Conservation (phyloP, 2,888 invertebrate genomes). For the Rhagonycha lutea region DNA sequence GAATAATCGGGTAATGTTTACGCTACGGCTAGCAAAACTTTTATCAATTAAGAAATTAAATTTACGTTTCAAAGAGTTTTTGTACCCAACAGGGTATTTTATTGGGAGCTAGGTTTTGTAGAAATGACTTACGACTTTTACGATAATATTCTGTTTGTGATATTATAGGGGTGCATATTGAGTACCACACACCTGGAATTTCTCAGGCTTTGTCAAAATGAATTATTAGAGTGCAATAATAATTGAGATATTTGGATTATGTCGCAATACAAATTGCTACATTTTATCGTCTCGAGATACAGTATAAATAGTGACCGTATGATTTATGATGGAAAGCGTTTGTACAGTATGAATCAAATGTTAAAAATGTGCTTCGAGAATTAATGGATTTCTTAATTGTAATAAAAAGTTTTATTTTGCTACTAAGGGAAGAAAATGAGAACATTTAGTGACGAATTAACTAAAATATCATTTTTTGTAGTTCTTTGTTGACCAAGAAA, state of each 20-base stretch:
- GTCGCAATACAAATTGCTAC: slow-evolving; percentile 5
- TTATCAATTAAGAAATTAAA: neutral
- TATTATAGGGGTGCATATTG: neutral
- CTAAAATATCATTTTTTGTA: neutral
- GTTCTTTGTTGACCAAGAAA: neutral
- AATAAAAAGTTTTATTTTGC: neutral
- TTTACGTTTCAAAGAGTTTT: neutral
- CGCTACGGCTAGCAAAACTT: neutral
- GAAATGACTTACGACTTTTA: neutral
- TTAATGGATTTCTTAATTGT: neutral
- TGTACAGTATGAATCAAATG: neutral
- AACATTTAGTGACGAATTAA: neutral
- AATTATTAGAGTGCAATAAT: slow-evolving; percentile 9
- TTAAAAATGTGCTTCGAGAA: neutral
- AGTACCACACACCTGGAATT: slow-evolving; percentile 5
- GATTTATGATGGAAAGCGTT: neutral
- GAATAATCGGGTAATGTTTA: slow-evolving; percentile 11
- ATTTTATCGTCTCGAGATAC: neutral
- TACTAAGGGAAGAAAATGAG: neutral
- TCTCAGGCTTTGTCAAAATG: slow-evolving; percentile 16
- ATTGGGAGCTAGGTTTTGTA: neutral
- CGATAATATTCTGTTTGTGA: neutral
- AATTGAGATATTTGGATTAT: slow-evolving; percentile 15
- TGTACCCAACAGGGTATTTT: neutral
- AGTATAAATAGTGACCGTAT: neutral